Evolutionary conservation across 2,888 invertebrate genomes (phyloP).

Genomic region (Danaus chrysippus): DNA sequence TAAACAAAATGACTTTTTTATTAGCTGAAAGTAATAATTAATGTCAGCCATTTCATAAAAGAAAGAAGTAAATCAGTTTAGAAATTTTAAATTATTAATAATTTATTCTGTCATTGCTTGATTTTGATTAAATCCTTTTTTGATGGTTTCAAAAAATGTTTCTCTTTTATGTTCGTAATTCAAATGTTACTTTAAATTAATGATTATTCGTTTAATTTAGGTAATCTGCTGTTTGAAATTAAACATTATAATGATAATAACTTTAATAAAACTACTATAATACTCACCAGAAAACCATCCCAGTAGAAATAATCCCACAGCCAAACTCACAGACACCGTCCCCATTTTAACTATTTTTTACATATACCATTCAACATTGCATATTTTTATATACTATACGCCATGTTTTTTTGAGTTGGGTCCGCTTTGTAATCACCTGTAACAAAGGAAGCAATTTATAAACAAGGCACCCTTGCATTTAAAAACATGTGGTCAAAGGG

Average conservation of each 20-base stretch:
- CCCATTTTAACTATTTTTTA: conserved; percentile 47
- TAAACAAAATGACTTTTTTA: conserved; percentile 17
- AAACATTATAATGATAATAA: background rate
- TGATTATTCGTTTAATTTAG: too few species aligned
- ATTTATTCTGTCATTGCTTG: conserved; percentile 3
- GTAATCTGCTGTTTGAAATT: too few species aligned
- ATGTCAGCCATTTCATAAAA: conserved; percentile 12
- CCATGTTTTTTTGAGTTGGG: conserved; percentile 33
- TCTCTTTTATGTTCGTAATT: too few species aligned
- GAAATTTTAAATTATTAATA: conserved; percentile 9
- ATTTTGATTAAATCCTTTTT: background rate
- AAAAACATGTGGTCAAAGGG: conserved; percentile 6
- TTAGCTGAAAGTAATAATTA: conserved; percentile 15
- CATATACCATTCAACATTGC: conserved; percentile 31
- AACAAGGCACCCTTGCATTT: conserved; percentile 29
- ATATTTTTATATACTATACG: conserved; percentile 32
- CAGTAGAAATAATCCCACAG: conserved; percentile 49
- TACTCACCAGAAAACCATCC: conserved; percentile 63
- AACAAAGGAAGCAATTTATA: conserved; percentile 53
- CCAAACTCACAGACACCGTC: conserved; percentile 42
- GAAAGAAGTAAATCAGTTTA: conserved; percentile 9
- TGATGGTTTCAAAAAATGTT: too few species aligned
- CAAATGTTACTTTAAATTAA: too few species aligned
- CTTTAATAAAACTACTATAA: background rate
- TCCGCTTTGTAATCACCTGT: conserved; percentile 45